Conservation (phyloP, 1,140 invertebrate genomes). For the Temnothorax curvispinosus region DNA sequence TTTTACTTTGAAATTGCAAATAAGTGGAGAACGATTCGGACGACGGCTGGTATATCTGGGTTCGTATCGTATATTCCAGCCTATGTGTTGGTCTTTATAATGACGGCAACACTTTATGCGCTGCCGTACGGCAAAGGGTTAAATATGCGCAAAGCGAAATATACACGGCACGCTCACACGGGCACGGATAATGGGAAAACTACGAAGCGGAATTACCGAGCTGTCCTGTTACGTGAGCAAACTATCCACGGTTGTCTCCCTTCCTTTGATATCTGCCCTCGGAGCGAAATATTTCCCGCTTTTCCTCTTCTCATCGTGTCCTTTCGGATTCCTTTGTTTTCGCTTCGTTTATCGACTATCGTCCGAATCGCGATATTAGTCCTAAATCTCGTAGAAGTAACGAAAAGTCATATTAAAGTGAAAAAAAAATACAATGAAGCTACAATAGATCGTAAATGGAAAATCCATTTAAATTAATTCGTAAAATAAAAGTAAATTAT, state of each 20-base stretch:
- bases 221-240: constrained; percentile 54
- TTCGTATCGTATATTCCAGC: constrained; percentile 9
- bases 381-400: background rate
- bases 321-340: constrained; percentile 40
- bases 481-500: background rate
- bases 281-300: constrained; percentile 41
- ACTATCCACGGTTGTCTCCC: constrained; percentile 33
- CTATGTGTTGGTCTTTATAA: constrained; percentile 45
- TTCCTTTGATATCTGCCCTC: constrained; percentile 46
- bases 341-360: constrained; percentile 64
- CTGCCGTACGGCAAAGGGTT: constrained; percentile 55
- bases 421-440: background rate
- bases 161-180: constrained; percentile 46
- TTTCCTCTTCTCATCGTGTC: background rate
- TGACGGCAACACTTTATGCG: constrained; percentile 48
- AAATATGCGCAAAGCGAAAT: constrained; percentile 61
- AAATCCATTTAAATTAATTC: constrained; percentile 4
- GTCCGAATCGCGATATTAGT: constrained; percentile 45
- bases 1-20: constrained; percentile 58
- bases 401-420: background rate
- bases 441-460: background rate
- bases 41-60: constrained; percentile 13
- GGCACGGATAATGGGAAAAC: constrained; percentile 50
- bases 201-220: constrained; percentile 53
- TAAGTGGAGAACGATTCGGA: constrained; percentile 23